These are phyloP conservation scores for Bubo scandiacus DNA, from an alignment of 2,113 vertebrate species.

Conservation along the genomic window DNA sequence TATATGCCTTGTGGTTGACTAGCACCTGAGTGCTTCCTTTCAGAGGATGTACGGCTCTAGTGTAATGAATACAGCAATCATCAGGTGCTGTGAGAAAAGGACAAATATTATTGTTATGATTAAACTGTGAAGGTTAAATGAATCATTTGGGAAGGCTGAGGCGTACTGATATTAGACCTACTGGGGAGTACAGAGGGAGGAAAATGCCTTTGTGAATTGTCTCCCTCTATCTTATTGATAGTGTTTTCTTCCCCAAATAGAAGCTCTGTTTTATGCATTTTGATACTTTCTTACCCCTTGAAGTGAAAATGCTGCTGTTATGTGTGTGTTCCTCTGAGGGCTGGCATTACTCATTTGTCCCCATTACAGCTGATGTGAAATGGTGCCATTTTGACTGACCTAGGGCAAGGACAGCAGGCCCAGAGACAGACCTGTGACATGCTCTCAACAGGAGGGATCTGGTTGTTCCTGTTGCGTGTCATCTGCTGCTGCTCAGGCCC, in stretches of 20 bases:
- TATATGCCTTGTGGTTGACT: constrained; percentile 9
- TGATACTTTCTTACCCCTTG: background rate
- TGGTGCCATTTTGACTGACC: background rate
- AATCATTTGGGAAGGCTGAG: background rate
- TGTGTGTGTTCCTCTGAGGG: background rate
- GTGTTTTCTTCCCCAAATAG: background rate
- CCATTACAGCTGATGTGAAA: background rate
- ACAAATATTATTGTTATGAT: constrained; percentile 33
- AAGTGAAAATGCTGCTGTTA: background rate
- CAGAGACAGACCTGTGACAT: too few relatives aligned
- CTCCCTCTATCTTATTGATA: background rate
- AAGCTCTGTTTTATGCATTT: background rate
- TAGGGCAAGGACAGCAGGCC: background rate
- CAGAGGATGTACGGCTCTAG: background rate
- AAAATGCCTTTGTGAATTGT: background rate
- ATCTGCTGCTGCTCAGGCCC: background rate
- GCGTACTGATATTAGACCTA: background rate
- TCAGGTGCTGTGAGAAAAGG: background rate
- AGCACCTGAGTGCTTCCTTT: background rate
- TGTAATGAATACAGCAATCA: constrained; percentile 10
- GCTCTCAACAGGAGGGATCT: background rate
- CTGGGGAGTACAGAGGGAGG: background rate
- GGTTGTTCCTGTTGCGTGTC: background rate
- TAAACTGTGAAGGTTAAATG: constrained; percentile 27
- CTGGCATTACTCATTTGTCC: background rate